phyloP scores from a whole-genome alignment of 2,113 vertebrate genomes.

The Prionailurus bengalensis region DNA sequence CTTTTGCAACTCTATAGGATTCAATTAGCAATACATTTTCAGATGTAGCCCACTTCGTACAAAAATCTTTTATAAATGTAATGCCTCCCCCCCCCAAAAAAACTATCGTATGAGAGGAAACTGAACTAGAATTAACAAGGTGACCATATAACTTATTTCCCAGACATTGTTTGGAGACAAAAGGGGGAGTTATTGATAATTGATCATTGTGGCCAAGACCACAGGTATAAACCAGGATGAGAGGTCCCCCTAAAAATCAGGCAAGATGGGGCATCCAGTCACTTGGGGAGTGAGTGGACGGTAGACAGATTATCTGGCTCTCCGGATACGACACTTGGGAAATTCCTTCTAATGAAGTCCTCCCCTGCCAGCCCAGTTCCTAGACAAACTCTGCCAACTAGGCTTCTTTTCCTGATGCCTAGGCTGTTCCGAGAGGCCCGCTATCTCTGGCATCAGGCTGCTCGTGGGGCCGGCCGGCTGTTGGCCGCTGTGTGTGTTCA shows the following conservation, averaged over 20 bases:
- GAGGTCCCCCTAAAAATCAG: neutral
- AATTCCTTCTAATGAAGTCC: constrained; percentile 48
- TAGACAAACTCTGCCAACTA: neutral
- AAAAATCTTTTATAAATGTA: constrained; percentile 20
- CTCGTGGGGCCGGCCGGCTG: neutral
- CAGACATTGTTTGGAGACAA: neutral
- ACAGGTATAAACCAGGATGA: neutral
- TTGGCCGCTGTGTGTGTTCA: constrained; percentile 61
- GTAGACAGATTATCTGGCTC: neutral
- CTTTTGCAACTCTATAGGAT: neutral
- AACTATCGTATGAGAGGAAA: neutral
- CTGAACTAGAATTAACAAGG: neutral
- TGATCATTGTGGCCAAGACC: neutral
- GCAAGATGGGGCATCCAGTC: neutral
- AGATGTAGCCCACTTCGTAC: neutral
- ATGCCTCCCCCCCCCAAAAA: neutral
- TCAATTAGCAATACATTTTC: constrained; percentile 24
- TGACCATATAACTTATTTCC: neutral
- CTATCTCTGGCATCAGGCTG: neutral
- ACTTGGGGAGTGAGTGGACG: no score
- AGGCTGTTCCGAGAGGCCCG: constrained; percentile 34
- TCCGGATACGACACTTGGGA: neutral
- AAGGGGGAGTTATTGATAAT: neutral
- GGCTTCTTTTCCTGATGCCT: constrained; percentile 2
- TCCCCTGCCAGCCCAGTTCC: neutral